Evolutionary conservation across 2,888 invertebrate genomes (phyloP), one percentile per base, ranked within the genome.

Genomic region (Eupithecia dodoneata): DNA sequence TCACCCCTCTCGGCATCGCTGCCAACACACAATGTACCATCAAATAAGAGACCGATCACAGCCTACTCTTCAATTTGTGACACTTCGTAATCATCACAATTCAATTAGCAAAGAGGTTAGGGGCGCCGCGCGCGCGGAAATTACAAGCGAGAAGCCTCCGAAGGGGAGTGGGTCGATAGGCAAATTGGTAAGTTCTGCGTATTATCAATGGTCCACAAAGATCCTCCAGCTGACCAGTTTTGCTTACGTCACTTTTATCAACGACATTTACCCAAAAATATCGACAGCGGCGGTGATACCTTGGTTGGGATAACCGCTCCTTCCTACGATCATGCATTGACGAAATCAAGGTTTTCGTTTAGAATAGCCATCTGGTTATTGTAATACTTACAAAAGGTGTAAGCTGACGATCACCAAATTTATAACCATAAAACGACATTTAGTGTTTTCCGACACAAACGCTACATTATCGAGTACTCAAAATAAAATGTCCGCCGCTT

Each of bases 1-100:
- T 95, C 92, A 94, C 95, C 92, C 95, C 95, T 91, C 96, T 96
- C 94, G 96, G 96, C 96, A 96, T 96, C 94, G 93, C 94, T 95
- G 87, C 85, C 85, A 85, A 86, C 83, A 85, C 82, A 86, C 82
- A 80, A 85, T 80, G 65, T 82, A 84, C 80, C 84, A 86, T 84
- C 80, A 18, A 70, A 78, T 82, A 82, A 72, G 82, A 81, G 83
- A 79, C 77, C 74, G 76, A 77, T 76, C 69, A 70, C 42, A 85
- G 79, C 79, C 73, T 82, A 83, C 85, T 84, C 82, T 83, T 80
- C 76, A 82, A 77, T 81, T 80, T 82, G 65, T 79, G 80, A 86
- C 76, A 75, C 84, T 84, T 85, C 85, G 77, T 88, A 90, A 90
- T 89, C 87, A 89, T 90, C 87, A 90, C 91, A 94, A 94, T 94